Conservation (phyloP, 2,797 vertebrate species). For the Tragopan temminckii region DNA sequence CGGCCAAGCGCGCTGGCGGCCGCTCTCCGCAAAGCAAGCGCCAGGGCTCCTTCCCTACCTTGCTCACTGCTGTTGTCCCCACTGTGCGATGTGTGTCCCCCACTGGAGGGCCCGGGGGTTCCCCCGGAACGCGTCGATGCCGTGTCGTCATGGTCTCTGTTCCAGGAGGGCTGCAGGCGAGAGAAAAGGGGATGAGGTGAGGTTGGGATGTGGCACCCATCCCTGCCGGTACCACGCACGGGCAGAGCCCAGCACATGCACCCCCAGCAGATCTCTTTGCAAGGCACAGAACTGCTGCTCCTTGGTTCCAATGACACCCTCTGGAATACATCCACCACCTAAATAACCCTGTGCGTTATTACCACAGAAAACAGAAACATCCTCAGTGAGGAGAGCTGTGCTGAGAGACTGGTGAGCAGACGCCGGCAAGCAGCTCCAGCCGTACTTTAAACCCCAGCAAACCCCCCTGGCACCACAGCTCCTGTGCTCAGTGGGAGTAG, state of each 20-base stretch:
- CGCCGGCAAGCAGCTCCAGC: slow-evolving; percentile 55
- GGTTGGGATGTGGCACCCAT: not conserved
- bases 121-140: slow-evolving; percentile 97
- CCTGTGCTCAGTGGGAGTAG: slow-evolving; percentile 46
- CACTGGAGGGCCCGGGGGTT: slow-evolving; percentile 96
- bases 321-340: slow-evolving; percentile 39
- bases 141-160: slow-evolving; percentile 98
- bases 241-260: not conserved
- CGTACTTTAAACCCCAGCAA: slow-evolving; percentile 71
- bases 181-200: slow-evolving; percentile 1
- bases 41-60: slow-evolving; percentile 86
- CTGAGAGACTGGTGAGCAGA: not conserved
- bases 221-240: not conserved
- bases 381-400: slow-evolving; percentile 31
- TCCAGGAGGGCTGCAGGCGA: slow-evolving; percentile 93
- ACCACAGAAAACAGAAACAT: slow-evolving; percentile 78
- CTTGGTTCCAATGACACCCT: slow-evolving; percentile 35
- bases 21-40: not conserved
- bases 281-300: not conserved
- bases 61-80: slow-evolving; percentile 99
- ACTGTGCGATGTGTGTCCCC: slow-evolving; percentile 98
- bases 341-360: slow-evolving; percentile 73
- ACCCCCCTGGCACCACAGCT: slow-evolving; percentile 51
- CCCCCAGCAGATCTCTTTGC: not conserved
- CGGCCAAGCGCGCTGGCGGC: not conserved